These are phyloP conservation scores for Acridotheres tristis DNA, from an alignment of 2,797 vertebrate species.

Conservation along the genomic window DNA sequence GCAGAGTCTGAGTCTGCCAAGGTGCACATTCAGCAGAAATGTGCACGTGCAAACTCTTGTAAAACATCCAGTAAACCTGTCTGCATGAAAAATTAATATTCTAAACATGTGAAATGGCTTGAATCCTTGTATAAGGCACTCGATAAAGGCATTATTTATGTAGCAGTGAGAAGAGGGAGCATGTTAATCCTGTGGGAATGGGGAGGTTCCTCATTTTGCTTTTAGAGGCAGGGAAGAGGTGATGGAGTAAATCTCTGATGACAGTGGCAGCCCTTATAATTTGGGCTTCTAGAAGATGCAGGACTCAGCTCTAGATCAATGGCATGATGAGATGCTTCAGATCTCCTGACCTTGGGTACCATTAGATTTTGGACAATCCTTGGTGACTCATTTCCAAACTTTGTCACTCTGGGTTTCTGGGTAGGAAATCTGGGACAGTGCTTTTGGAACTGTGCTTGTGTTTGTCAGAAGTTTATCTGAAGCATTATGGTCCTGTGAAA, in stretches of 20 bases:
- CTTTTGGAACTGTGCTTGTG: neutral
- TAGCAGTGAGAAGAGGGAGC: neutral
- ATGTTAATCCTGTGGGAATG: neutral
- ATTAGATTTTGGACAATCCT: neutral
- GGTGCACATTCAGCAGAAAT: neutral
- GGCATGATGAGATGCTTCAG: neutral
- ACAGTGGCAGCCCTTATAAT: no score
- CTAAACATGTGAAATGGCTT: neutral
- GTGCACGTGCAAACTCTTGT: neutral
- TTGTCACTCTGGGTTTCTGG: neutral
- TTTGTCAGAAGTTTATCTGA: neutral
- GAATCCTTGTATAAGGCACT: neutral
- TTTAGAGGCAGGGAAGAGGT: neutral
- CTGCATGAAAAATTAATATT: neutral
- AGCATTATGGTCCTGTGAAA: neutral
- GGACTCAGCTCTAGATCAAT: neutral
- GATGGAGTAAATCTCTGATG: neutral
- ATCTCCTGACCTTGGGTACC: neutral
- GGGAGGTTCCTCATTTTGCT: fast-evolving
- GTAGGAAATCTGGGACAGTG: neutral
- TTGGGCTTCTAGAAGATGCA: neutral
- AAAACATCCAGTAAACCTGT: neutral
- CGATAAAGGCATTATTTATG: neutral
- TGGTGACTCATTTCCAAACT: fast-evolving
- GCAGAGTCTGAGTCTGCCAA: neutral